Evolutionary conservation across 2,797 vertebrate genomes (phyloP).

Genomic region (Pipistrellus nathusii): DNA sequence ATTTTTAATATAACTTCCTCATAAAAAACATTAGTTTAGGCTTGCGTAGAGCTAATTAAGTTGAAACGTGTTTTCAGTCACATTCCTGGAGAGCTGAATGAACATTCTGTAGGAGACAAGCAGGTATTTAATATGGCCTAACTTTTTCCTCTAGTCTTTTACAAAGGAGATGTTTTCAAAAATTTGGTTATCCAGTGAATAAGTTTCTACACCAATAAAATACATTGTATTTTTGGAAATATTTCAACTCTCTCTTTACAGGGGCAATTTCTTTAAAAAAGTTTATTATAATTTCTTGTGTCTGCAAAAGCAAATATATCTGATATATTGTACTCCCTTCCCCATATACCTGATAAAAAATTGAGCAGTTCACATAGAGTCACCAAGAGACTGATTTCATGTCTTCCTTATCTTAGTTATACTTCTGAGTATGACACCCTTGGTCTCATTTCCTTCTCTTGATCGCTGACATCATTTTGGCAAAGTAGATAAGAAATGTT

Average conservation of each 20-base stretch:
- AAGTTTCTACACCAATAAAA: neutral
- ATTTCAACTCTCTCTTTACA: neutral
- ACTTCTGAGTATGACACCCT: neutral
- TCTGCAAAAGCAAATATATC: neutral
- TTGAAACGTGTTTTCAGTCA: neutral
- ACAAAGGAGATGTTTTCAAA: conserved; percentile 11
- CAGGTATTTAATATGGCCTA: neutral
- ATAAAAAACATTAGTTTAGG: neutral
- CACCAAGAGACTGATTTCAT: neutral
- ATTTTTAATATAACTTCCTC: neutral
- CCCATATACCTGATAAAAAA: neutral
- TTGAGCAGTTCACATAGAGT: neutral
- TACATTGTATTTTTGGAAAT: neutral
- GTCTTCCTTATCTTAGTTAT: neutral
- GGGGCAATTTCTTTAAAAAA: neutral
- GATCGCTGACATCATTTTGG: neutral
- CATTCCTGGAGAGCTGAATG: neutral
- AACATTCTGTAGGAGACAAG: neutral
- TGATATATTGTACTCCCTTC: neutral
- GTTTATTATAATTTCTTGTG: neutral
- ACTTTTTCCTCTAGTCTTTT: neutral
- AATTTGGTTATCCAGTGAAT: neutral
- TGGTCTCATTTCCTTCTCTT: neutral
- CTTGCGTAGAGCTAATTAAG: neutral
- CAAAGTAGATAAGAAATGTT: neutral